Conservation (phyloP, 1,140 invertebrate genomes). For the Euwallacea similis region DNA sequence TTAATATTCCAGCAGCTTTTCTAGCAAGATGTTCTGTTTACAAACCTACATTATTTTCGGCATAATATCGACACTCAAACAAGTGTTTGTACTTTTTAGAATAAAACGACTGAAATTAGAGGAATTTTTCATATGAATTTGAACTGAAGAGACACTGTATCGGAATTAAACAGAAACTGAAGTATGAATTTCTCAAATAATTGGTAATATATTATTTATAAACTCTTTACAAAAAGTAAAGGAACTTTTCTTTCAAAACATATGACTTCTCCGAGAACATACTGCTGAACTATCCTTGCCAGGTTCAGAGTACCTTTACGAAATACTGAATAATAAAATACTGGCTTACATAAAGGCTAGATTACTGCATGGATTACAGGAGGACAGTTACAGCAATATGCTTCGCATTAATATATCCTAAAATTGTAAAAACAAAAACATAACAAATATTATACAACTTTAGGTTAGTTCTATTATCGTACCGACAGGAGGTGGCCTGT, state of each 20-base stretch:
- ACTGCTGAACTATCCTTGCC: neutral
- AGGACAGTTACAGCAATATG: neutral
- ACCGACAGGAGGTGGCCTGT: neutral
- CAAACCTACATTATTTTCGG: neutral
- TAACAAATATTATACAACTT: slow-evolving; percentile 27
- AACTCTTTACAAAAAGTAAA: neutral
- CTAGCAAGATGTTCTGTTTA: neutral
- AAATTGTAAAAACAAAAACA: slow-evolving; percentile 25
- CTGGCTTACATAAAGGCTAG: neutral
- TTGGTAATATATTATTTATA: neutral
- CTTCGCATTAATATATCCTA: slow-evolving; percentile 1
- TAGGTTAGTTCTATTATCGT: slow-evolving; percentile 4
- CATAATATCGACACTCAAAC: neutral
- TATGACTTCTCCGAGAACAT: neutral
- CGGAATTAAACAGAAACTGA: neutral
- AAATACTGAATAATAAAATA: slow-evolving; percentile 4
- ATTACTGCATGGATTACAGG: neutral
- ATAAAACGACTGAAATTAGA: neutral
- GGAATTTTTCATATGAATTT: neutral
- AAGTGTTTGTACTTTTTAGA: neutral
- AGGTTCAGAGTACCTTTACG: neutral
- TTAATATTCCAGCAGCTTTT: neutral
- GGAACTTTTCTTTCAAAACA: slow-evolving; percentile 1
- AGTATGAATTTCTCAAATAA: neutral
- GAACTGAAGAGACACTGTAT: neutral